Conservation (phyloP, 2,113 vertebrate species). For the Eurystomus gularis region DNA sequence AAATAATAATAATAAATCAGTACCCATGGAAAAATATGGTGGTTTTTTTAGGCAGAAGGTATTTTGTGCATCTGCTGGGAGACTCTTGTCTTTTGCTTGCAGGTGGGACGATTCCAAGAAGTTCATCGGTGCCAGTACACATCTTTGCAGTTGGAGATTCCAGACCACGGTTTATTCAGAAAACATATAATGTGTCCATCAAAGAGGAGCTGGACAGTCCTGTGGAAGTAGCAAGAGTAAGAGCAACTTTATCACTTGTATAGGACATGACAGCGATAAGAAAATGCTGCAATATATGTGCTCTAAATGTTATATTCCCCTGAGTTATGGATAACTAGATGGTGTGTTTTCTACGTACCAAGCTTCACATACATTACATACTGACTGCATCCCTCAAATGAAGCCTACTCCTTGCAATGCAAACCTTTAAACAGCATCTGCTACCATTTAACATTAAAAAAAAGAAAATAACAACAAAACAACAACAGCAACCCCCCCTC, state of each 20-base stretch:
- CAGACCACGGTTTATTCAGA: constrained; percentile 69
- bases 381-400: neutral
- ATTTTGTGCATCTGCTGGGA: neutral
- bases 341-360: neutral
- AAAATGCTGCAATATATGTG: neutral
- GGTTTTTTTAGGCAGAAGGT: neutral
- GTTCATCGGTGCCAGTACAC: constrained; percentile 63
- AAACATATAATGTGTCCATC: constrained; percentile 56
- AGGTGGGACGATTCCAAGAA: constrained; percentile 71
- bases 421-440: neutral
- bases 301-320: neutral
- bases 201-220: constrained; percentile 67
- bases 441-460: neutral
- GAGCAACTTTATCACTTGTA: neutral
- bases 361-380: neutral
- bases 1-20: neutral
- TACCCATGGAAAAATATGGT: neutral
- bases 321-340: neutral
- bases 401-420: neutral
- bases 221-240: constrained; percentile 64
- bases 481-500: neutral
- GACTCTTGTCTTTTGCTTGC: neutral
- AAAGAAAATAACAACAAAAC: no score
- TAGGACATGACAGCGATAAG: neutral
- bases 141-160: constrained; percentile 71